Evolutionary conservation across 2,797 vertebrate species (phyloP).

Genomic region (Falco peregrinus): DNA sequence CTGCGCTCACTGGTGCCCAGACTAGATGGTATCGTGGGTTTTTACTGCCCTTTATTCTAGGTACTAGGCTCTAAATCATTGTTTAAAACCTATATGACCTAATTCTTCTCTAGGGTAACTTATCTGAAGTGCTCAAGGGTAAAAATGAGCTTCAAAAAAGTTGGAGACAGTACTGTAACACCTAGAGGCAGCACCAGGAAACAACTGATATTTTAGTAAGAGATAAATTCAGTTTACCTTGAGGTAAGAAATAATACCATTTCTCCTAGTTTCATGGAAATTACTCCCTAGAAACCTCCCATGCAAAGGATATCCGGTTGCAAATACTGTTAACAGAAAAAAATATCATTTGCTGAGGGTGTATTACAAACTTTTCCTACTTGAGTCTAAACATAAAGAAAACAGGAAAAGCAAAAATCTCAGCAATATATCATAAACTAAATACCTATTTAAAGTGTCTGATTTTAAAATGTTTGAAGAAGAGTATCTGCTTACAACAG

Average conservation of each 20-base stretch:
- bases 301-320: neutral
- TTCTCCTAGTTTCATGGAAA: slow-evolving; percentile 30
- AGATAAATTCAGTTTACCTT: slow-evolving; percentile 24
- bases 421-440: neutral
- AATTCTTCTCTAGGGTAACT: neutral
- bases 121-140: slow-evolving; percentile 24
- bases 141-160: neutral
- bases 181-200: neutral
- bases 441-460: neutral
- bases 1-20: neutral
- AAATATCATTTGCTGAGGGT: neutral
- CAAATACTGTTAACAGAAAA: slow-evolving; percentile 19
- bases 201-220: slow-evolving; percentile 6
- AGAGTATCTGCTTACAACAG: neutral
- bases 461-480: neutral
- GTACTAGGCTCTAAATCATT: neutral
- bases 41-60: slow-evolving; percentile 9
- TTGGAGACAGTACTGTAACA: neutral
- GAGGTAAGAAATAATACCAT: slow-evolving; percentile 14
- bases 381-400: neutral
- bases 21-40: neutral
- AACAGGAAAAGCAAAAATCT: neutral
- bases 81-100: neutral
- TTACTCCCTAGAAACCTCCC: neutral
- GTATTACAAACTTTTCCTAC: neutral